Evolutionary conservation across 2,888 invertebrate genomes (phyloP), one percentile per base, ranked within the genome.

Genomic region (Dascillus cervinus): DNA sequence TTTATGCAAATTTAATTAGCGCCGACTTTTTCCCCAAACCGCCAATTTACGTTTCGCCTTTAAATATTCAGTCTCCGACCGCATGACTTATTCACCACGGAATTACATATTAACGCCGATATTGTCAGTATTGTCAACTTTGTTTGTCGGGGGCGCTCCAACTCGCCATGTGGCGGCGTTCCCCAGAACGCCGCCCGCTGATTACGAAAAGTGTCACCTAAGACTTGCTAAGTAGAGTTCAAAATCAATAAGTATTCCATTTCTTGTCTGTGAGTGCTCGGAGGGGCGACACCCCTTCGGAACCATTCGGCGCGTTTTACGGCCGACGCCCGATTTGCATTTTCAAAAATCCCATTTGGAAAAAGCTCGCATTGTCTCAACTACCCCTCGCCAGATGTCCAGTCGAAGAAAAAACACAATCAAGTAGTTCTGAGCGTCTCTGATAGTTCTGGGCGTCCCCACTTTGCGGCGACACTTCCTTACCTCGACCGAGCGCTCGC

Each of bases 221-320:
- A 56, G 57, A 57, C 58, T 57, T 53, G 57, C 58, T 60, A 62
- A 62, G 59, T 61, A 60, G 60, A 62, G 62, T 61, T 61, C 60
- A 59, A 62, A 63, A 63, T 63, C 63, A 62, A 63, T 63, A 63
- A 60, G 60, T 60, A 62, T 62, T 60, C 60, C 57, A 59, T 58
- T 60, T 60, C 60, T 59, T 58, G 55, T 53, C 53, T 53, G 53
- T 52, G 52, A 54, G 55, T 55, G 52, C 54, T 54, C 56, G 58
- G 49, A 38, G 25, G 41, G 39, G 44, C 46, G 48, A 52, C 48
- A 46, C 49, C 43, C 47, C 39, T 43, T 60, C 59, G 60, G 58
- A 50, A 50, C 49, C 47, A 46, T 54, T 58, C 61, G 61, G 50
- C 52, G 51, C 59, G 60, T 60, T 60, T 60, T 56, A 54, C 39